These are phyloP conservation scores for Eustalomyia histrio DNA, from an alignment of 2,888 invertebrate species.

Conservation along the genomic window DNA sequence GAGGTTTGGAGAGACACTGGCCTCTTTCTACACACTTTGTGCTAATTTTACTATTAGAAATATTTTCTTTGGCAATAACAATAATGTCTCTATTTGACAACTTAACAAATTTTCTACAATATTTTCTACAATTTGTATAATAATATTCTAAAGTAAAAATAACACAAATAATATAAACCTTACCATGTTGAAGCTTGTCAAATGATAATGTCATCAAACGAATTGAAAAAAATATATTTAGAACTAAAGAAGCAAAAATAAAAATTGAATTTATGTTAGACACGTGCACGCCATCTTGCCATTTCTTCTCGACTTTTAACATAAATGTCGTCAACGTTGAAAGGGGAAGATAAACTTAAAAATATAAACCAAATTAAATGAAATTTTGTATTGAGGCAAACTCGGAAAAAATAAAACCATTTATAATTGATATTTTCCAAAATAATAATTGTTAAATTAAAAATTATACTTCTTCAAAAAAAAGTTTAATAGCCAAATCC, in stretches of 20 bases:
- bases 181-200: constrained; percentile 39
- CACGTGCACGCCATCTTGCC: constrained; percentile 48
- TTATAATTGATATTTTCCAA: no score
- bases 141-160: constrained; percentile 45
- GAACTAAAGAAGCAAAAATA: constrained; percentile 34
- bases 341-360: background rate
- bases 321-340: background rate
- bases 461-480: no score
- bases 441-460: no score
- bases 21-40: no score
- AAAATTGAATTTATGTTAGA: constrained; percentile 60
- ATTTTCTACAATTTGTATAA: constrained; percentile 45
- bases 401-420: no score
- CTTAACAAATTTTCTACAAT: constrained; percentile 50
- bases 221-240: background rate
- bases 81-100: constrained; percentile 46
- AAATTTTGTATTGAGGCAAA: no score
- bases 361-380: background rate
- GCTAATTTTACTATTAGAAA: no score
- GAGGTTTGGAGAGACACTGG: no score
- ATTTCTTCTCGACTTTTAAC: constrained; percentile 21
- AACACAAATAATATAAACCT: background rate
- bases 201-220: constrained; percentile 55
- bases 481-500: no score
- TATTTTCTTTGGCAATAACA: constrained; percentile 18